Base-by-base conservation (phyloP, 2,888 invertebrate genomes). In the Ochropleura leucogaster region DNA sequence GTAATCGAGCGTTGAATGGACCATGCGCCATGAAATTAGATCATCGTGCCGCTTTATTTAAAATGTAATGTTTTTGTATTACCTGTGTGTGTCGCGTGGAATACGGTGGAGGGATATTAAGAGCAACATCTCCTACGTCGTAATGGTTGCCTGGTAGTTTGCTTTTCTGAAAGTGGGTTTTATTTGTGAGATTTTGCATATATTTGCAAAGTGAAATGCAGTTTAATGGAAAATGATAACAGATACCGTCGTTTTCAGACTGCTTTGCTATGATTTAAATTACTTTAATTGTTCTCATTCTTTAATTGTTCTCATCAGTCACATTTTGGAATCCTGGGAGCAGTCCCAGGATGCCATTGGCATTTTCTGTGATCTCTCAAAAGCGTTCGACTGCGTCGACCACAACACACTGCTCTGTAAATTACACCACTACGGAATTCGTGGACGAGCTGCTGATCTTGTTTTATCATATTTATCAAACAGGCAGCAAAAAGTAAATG, bases 1-100 rank as follows among this genome's bases (percentile, higher is more conserved):
- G 93, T 95, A 96, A 95, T 95, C 94, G 95, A 94, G 91, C 95
- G 92, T 91, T 89, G 93, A 93, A 95, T 93, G 91, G 93, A 91
- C 92, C 93, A 90, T 90, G 91, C 91, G 91, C 92, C 94, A 94
- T 95, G 95, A 95, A 95, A 95, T 95, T 93, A 94, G 93, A 93
- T 93, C 90, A 93, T 93, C 89, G 73, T 73, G 71, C 80, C 68
- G 74, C 75, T 71, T 83, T 85, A 83, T 80, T 86, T 79, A 78
- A 79, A 82, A 71, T 72, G 79, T 83, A 82, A 85, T 84, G 77
- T 77, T 86, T 77, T 77, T 84, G 62, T 82, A 66, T 80, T 72
- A 79, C 78, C 68, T 75, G 60, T 72, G 47, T 78, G 68, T 72
- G 71, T 76, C 71, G 78, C 82, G 40, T 77, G 40, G 76, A 80